Evolutionary conservation across 2,888 invertebrate genomes (phyloP), one percentile per base, ranked within the genome.

Genomic region (Taenaris catops): DNA sequence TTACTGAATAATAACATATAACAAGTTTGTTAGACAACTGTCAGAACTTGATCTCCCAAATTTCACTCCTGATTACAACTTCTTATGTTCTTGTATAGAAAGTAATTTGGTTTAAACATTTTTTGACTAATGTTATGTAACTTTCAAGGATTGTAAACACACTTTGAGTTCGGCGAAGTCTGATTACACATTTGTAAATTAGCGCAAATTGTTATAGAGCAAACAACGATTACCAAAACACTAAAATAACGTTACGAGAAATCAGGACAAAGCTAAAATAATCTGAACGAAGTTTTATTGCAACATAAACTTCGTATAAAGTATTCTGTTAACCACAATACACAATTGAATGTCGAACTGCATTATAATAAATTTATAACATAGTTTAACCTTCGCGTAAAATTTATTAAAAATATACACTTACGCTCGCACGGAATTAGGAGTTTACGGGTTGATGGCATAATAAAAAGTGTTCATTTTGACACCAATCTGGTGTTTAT

Each of bases 401-500:
- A 72, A 76, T 73, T 75, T 66, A 78, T 68, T 65, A 67, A 75
- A 78, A 73, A 79, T 62, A 76, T 75, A 74, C 75, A 73, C 59
- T 63, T 44, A 46, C 45, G 45, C 44, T 16, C 51, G 53, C 44
- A 49, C 55, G 54, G 58, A 61, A 63, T 65, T 49, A 55, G 57
- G 58, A 58, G 65, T 78, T 78, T 70, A 80, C 74, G 75, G 73
- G 56, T 66, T 67, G 74, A 73, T 76, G 81, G 68, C 54, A 75
- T 72, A 81, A 83, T 86, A 86, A 83, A 79, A 78, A 72, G 74
- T 73, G 76, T 69, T 74, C 79, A 58, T 83, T 84, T 81, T 78
- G 74, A 83, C 86, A 78, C 81, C 72, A 79, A 80, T 83, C 73
- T 83, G 80, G 69, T 78, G 80, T 84, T 83, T 86, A 80, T 84